Percentiles rank a stretch among this genome's conserved stretches.
phyloP scores from a whole-genome alignment of 2,888 invertebrate species.

The Callyntrura sp. region DNA sequence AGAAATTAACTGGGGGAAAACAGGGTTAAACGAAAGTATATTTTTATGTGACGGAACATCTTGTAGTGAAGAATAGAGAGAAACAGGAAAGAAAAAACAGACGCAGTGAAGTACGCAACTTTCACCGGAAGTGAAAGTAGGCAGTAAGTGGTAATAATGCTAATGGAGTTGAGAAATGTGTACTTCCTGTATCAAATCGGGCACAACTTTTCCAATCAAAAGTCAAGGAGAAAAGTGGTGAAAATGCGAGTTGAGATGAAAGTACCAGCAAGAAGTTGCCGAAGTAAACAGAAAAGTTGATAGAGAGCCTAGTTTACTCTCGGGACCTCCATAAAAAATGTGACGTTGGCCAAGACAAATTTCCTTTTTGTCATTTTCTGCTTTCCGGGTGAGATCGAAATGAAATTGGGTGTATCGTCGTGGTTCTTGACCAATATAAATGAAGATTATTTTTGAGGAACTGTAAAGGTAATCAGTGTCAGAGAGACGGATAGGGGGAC shows the following conservation, averaged over 20 bases:
- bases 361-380: neutral
- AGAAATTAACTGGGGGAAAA: too few species aligned
- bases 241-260: too few species aligned
- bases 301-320: too few species aligned
- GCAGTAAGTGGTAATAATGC: neutral
- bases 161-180: neutral
- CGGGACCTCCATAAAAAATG: too few species aligned
- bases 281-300: too few species aligned
- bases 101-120: neutral
- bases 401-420: neutral
- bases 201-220: too few species aligned
- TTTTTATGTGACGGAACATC: neutral
- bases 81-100: neutral
- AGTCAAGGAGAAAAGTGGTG: too few species aligned
- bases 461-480: slow-evolving; percentile 14
- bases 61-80: neutral
- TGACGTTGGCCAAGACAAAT: too few species aligned
- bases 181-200: too few species aligned
- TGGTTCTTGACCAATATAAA: neutral
- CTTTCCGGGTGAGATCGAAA: neutral
- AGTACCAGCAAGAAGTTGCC: too few species aligned
- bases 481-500: neutral
- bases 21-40: neutral
- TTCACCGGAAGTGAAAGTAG: neutral
- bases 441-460: neutral